Percentiles rank a stretch among this genome's conserved stretches.
phyloP scores from a whole-genome alignment of 2,888 invertebrate species.

The Candidula unifasciata region DNA sequence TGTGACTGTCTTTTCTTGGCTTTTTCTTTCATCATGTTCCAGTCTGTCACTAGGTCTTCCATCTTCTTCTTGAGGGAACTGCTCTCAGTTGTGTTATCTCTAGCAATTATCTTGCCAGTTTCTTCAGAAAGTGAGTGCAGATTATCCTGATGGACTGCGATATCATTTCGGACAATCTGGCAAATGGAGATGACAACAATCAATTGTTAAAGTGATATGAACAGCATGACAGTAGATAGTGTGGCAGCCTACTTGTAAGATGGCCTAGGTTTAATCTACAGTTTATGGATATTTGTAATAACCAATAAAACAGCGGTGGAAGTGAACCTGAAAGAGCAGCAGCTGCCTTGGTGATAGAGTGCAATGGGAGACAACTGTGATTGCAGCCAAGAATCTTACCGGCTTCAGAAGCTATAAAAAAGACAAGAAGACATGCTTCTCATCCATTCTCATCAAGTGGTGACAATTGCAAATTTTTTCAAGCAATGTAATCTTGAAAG shows the following conservation, averaged over 20 bases:
- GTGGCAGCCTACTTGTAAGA: background rate
- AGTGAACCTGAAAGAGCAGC: background rate
- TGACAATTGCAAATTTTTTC: too few relatives aligned
- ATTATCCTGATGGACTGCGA: slow-evolving; percentile 96
- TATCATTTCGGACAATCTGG: slow-evolving; percentile 93
- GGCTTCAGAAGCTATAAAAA: too few relatives aligned
- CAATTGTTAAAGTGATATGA: background rate
- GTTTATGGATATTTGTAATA: background rate
- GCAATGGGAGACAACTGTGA: background rate
- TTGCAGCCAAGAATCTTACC: background rate
- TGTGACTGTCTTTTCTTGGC: slow-evolving; percentile 87
- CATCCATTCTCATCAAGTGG: too few relatives aligned
- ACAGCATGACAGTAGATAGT: background rate
- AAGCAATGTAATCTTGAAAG: too few relatives aligned
- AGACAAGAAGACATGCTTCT: too few relatives aligned
- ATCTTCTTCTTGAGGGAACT: slow-evolving; percentile 91
- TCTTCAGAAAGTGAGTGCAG: slow-evolving; percentile 97
- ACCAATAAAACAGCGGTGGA: background rate
- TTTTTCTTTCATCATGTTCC: slow-evolving; percentile 87
- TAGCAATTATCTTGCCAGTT: slow-evolving; percentile 83
- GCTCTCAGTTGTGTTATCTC: slow-evolving; percentile 81
- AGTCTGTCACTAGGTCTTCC: slow-evolving; percentile 90
- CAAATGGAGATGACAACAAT: background rate
- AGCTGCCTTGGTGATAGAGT: background rate
- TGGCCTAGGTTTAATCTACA: background rate